Base-by-base conservation (phyloP, 2,113 vertebrate species). In the Apeltes quadracus region DNA sequence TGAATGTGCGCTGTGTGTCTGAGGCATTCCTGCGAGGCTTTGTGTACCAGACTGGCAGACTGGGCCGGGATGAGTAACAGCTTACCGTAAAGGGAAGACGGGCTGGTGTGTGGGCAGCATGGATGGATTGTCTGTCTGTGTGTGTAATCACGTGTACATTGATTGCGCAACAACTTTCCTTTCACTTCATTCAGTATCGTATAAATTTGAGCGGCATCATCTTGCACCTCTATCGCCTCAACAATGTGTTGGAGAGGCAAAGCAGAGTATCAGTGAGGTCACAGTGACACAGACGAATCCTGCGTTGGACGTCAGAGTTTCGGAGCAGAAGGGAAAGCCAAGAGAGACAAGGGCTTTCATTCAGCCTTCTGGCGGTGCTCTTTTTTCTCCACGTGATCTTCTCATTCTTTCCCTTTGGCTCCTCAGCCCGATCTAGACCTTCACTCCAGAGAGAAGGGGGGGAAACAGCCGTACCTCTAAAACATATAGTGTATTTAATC, bases 361-460 rank as follows among this genome's bases (percentile, higher is more conserved):
- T 92, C 88, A 92, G 69, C 51, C 27, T 84, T 50, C 51, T 76
- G 50, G 50, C 50, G n/a, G 46, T 23, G 57, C 56, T 53, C 61
- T 89, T 89, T 90, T 85, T n/a, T n/a, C n/a, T 93, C 89, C 90
- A 38, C 88, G 1, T 86, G 83, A 82, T 76, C 84, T 88, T 88
- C 82, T 86, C 73, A 69, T 44, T 70, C 57, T 66, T 76, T 78
- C 57, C 61, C 59, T 43, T 63, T 41, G 46, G 34, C 69, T 69
- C 54, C 34, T 46, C 51, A 14, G 36, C 61, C 2, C 12, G 16
- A 64, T 55, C n/a, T 63, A 8, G 0, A 64, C 36, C 32, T 76
- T 62, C 41, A 54, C 34, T 18, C n/a, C 32, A 48, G n/a, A 69
- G 34, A 70, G 34, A 23, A 69, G 18, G 61, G 12, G 18, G 4